Conservation (phyloP, 1,140 invertebrate genomes). For the Chionoecetes opilio region DNA sequence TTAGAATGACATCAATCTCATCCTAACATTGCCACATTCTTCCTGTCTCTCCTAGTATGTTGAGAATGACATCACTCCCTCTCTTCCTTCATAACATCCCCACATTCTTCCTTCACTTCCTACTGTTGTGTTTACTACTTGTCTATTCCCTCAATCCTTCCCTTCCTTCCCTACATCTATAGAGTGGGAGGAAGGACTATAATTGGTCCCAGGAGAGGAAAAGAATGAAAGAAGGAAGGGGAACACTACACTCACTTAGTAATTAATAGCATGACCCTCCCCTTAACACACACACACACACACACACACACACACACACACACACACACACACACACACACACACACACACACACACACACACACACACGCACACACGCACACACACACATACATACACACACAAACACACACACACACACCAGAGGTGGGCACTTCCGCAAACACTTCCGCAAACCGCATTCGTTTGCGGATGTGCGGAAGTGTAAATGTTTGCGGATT, state of each 20-base stretch:
- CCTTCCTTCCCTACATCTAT: conserved; percentile 31
- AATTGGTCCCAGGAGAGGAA: background rate
- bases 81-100: too few relatives aligned
- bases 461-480: too few relatives aligned
- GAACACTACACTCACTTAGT: conserved; percentile 6
- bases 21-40: too few relatives aligned
- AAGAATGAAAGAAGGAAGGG: conserved; percentile 10
- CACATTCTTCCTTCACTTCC: background rate
- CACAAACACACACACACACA: background rate
- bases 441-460: too few relatives aligned
- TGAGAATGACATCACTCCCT: too few relatives aligned
- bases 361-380: background rate
- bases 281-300: background rate
- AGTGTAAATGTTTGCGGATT: too few relatives aligned
- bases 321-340: conserved; percentile 22
- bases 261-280: background rate
- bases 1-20: too few relatives aligned
- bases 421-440: too few relatives aligned
- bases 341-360: background rate
- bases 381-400: conserved; percentile 8
- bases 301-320: conserved; percentile 8
- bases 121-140: background rate
- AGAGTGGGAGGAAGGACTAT: background rate
- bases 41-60: too few relatives aligned
- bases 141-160: conserved; percentile 17